Evolutionary conservation across 2,113 vertebrate species (phyloP).

Genomic region (Monopterus albus): DNA sequence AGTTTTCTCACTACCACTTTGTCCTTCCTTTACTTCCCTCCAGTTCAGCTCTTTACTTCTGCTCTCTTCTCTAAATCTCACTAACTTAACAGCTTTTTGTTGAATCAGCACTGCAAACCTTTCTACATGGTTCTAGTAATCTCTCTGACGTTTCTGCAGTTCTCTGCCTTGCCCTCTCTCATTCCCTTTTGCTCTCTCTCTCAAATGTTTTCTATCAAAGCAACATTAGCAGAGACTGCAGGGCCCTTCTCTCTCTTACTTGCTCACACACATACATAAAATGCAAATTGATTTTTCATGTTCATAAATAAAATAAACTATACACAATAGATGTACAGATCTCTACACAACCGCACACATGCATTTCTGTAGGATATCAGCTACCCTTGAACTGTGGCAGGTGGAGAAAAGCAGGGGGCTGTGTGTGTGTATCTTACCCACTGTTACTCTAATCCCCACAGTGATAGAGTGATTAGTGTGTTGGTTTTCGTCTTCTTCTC

Average conservation of each 20-base stretch:
- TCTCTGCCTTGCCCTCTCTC: background rate
- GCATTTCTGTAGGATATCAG: conserved; percentile 1
- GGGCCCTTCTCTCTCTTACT: background rate
- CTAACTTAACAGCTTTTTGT: conserved; percentile 29
- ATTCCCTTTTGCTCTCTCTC: background rate
- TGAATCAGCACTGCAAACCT: conserved; percentile 36
- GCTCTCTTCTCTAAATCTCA: conserved; percentile 12
- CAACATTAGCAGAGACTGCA: background rate
- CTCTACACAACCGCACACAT: background rate
- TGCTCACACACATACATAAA: background rate
- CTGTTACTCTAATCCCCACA: conserved; percentile 47
- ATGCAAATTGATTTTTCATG: background rate
- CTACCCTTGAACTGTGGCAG: conserved; percentile 46
- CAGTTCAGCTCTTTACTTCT: background rate
- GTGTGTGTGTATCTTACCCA: background rate
- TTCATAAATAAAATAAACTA: background rate
- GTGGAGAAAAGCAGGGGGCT: conserved; percentile 37
- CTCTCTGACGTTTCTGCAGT: conserved; percentile 45
- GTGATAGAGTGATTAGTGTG: conserved; percentile 39
- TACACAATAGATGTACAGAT: background rate
- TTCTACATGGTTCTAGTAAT: conserved; percentile 35
- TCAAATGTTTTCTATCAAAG: too few relatives aligned
- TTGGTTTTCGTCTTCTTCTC: conserved; percentile 22
- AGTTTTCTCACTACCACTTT: background rate
- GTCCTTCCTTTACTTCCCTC: background rate